Conservation (phyloP, 2,888 invertebrate species). For the Eubasilissa splendida region DNA sequence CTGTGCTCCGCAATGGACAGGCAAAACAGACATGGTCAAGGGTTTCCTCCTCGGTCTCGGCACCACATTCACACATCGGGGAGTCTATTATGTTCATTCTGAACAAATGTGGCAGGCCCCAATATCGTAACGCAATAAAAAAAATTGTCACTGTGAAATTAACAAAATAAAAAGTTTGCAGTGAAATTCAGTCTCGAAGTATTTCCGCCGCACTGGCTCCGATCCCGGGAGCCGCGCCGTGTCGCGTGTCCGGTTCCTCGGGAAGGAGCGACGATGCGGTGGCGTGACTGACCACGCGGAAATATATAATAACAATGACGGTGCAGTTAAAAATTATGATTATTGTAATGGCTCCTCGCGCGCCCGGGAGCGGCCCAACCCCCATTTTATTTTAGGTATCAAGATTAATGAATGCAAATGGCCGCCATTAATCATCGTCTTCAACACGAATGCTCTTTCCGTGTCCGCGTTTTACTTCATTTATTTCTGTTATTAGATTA, state of each 20-base stretch:
- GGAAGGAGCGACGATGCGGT: constrained; percentile 20
- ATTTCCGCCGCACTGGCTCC: constrained; percentile 5
- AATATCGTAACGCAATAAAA: too few relatives aligned
- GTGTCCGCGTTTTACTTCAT: neutral
- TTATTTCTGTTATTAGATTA: neutral
- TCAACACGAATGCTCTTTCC: neutral
- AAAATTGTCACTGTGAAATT: too few relatives aligned
- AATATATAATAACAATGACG: constrained; percentile 39
- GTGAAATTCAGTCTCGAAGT: constrained; percentile 15
- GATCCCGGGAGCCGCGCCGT: constrained; percentile 3
- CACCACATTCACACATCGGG: too few relatives aligned
- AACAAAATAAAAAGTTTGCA: too few relatives aligned
- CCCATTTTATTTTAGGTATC: constrained; percentile 4
- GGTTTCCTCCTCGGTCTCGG: too few relatives aligned
- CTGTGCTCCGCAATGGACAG: too few relatives aligned
- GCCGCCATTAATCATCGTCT: neutral
- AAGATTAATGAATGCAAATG: constrained; percentile 8
- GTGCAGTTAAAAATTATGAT: constrained; percentile 17
- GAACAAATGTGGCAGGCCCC: too few relatives aligned
- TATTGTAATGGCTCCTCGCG: constrained; percentile 24
- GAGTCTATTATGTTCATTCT: too few relatives aligned
- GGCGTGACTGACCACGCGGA: constrained; percentile 43
- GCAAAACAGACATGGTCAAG: too few relatives aligned
- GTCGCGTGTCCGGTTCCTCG: constrained; percentile 22
- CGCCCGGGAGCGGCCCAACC: constrained; percentile 6